Evolutionary conservation across 2,888 invertebrate genomes (phyloP).

Genomic region (Lottia gigantea): DNA sequence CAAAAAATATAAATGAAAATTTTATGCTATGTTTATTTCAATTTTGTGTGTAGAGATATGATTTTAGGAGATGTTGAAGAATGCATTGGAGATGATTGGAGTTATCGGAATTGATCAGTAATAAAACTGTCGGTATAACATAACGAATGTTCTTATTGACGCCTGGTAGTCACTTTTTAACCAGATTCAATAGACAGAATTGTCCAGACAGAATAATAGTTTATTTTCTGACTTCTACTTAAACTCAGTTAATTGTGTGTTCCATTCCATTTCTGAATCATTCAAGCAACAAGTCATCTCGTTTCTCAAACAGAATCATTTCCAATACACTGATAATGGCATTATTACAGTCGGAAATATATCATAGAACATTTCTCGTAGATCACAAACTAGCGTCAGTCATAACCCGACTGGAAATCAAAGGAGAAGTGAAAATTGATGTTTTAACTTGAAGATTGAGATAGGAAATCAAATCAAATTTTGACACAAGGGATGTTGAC

Average conservation of each 20-base stretch:
- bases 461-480: constrained; percentile 2
- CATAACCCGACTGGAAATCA: neutral
- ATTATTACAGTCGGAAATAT: neutral
- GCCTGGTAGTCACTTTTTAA: constrained; percentile 1
- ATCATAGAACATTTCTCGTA: neutral
- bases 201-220: constrained; percentile 9
- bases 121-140: constrained; percentile 10
- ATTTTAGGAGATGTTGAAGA: too few species aligned
- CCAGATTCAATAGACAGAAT: constrained; percentile 6
- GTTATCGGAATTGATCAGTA: constrained; percentile 1
- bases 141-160: constrained; percentile 10
- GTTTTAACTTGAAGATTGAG: constrained; percentile 1
- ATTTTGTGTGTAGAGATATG: too few species aligned
- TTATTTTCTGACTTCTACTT: neutral
- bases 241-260: constrained; percentile 5
- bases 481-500: constrained; percentile 12
- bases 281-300: constrained; percentile 8
- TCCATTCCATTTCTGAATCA: neutral
- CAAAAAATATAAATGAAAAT: too few species aligned
- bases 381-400: neutral
- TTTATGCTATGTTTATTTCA: too few species aligned
- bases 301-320: neutral
- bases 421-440: constrained; percentile 9
- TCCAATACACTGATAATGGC: constrained; percentile 9
- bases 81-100: neutral